phyloP scores from a whole-genome alignment of 2,888 invertebrate genomes.

The Hemicrepidius hirtus region DNA sequence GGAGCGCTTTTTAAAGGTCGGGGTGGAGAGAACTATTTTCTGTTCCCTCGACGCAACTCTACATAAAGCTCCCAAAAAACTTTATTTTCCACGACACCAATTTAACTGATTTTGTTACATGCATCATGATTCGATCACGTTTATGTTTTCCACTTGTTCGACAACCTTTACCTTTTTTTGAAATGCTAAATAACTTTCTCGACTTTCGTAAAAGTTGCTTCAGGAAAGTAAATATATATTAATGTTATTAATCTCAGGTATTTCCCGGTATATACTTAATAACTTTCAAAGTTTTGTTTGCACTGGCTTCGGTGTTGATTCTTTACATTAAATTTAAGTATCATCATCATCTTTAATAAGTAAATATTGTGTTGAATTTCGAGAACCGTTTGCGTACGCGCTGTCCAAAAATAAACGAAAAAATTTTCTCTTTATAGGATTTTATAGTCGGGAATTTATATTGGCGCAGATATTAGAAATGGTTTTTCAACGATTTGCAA shows the following conservation, averaged over 20 bases:
- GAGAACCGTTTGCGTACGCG: slow-evolving; percentile 17
- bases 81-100: slow-evolving; percentile 7
- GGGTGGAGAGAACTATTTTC: slow-evolving; percentile 48
- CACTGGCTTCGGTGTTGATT: not conserved
- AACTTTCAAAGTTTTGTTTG: slow-evolving; percentile 15
- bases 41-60: slow-evolving; percentile 27
- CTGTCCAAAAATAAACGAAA: slow-evolving; percentile 22
- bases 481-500: slow-evolving; percentile 38
- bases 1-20: slow-evolving; percentile 50
- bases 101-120: slow-evolving; percentile 10
- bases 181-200: not conserved
- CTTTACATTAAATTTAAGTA: slow-evolving; percentile 23
- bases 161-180: not conserved
- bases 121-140: not conserved
- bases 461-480: slow-evolving; percentile 33
- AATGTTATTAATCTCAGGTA: slow-evolving; percentile 21
- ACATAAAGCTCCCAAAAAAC: slow-evolving; percentile 2
- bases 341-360: slow-evolving; percentile 18
- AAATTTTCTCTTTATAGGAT: slow-evolving; percentile 25
- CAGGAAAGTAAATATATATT: slow-evolving; percentile 19
- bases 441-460: slow-evolving; percentile 34
- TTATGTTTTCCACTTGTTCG: not conserved
- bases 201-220: too few relatives aligned
- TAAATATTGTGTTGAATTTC: slow-evolving; percentile 23
- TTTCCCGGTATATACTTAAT: slow-evolving; percentile 7